Conservation (phyloP, 2,888 invertebrate genomes). For the Dendrolimus pini region DNA sequence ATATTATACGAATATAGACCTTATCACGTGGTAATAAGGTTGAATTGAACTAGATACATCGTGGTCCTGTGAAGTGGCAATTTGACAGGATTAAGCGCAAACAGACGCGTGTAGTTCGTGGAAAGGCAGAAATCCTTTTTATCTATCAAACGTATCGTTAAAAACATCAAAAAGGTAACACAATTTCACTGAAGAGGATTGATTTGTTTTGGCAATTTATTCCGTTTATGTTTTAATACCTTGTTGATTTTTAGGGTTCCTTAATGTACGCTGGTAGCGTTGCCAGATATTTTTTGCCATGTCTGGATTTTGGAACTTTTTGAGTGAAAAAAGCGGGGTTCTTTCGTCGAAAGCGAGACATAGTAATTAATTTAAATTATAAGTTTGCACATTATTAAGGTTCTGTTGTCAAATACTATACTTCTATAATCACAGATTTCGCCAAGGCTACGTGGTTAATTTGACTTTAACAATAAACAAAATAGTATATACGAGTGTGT, state of each 20-base stretch:
- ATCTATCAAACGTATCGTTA: not conserved
- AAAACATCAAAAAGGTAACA: not conserved
- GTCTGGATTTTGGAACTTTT: too few relatives aligned
- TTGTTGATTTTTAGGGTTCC: not conserved
- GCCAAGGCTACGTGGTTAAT: too few relatives aligned
- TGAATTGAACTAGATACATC: not conserved
- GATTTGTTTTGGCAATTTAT: not conserved
- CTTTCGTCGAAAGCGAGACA: too few relatives aligned
- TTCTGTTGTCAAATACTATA: too few relatives aligned
- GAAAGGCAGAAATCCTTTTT: not conserved
- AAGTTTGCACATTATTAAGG: too few relatives aligned
- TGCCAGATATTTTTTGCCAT: too few relatives aligned
- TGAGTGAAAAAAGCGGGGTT: too few relatives aligned
- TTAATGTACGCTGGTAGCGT: too few relatives aligned
- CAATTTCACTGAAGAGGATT: not conserved
- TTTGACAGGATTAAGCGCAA: constrained; percentile 28
- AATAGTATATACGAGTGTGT: too few relatives aligned
- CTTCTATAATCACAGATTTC: too few relatives aligned
- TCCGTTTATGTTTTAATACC: not conserved
- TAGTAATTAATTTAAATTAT: too few relatives aligned
- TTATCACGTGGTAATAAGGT: not conserved
- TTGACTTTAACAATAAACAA: too few relatives aligned
- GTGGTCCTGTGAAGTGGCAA: constrained; percentile 21
- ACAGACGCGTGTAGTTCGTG: not conserved
- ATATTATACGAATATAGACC: not conserved